Conservation (phyloP, 2,888 invertebrate genomes). For the Coenonympha glycerion region DNA sequence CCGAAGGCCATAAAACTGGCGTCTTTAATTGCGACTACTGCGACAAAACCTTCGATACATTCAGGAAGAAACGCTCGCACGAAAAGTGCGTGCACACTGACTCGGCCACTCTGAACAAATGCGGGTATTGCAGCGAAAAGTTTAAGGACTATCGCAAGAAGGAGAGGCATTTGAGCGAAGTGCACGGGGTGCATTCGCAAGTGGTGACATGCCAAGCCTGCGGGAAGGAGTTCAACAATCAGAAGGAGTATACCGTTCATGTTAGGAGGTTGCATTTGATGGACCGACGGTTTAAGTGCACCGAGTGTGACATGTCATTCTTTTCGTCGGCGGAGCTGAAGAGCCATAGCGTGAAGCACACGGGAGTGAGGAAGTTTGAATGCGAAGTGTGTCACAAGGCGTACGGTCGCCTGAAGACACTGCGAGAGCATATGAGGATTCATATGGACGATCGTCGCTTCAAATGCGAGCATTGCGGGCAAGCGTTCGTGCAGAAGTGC, state of each 20-base stretch:
- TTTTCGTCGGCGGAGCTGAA: conserved; percentile 45
- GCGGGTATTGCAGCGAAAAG: conserved; percentile 49
- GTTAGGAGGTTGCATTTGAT: conserved; percentile 50
- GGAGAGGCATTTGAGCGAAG: conserved; percentile 42
- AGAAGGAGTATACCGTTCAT: conserved; percentile 43
- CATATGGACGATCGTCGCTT: conserved; percentile 37
- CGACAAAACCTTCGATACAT: conserved; percentile 65
- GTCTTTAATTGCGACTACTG: conserved; percentile 53
- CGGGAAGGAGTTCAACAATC: conserved; percentile 41
- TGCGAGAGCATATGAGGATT: conserved; percentile 40
- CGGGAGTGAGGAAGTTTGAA: conserved; percentile 43
- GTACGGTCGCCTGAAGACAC: conserved; percentile 37
- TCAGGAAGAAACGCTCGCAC: conserved; percentile 59
- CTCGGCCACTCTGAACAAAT: conserved; percentile 41
- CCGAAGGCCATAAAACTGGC: conserved; percentile 46
- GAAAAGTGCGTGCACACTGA: conserved; percentile 57
- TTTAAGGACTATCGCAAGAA: conserved; percentile 47
- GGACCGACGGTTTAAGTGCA: conserved; percentile 38
- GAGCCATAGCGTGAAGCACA: conserved; percentile 53
- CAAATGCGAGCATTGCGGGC: conserved; percentile 36
- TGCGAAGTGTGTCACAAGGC: conserved; percentile 52
- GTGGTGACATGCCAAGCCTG: conserved; percentile 47
- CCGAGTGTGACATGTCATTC: conserved; percentile 43
- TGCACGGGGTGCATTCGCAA: conserved; percentile 40
- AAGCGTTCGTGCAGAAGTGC: conserved; percentile 36